Evolutionary conservation across 2,797 vertebrate species (phyloP), one percentile per base, ranked within the genome.

Genomic region (Hapalemur alaotrensis): DNA sequence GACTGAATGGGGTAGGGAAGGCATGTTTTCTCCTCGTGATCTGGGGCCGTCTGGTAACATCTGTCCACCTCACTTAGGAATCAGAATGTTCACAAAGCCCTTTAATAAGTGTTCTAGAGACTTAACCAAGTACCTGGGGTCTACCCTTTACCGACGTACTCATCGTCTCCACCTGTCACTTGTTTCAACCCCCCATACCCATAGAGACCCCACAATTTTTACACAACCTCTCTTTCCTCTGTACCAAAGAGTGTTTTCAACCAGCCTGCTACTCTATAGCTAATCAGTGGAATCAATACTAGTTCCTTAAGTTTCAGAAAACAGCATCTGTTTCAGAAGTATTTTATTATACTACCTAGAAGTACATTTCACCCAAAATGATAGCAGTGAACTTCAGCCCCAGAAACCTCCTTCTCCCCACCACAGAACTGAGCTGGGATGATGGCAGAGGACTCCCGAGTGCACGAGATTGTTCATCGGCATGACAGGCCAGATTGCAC

Each of bases 261-360:
- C 43, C 52, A 91, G 43, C 30, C 61, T 54, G 41, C n/a, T 50
- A 43, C 72, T 70, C 48, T n/a, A 43, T 11, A 70, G 48, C 35
- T 63, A 79, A 89, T 20, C 59, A 43, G 7, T 30, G 54, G 78
- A 63, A 67, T 73, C 83, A 97, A 83, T 48, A 80, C 28, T 13
- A 13, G 35, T 61, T 94, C 57, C 41, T 88, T 76, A 93, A 22
- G 30, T 93, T 93, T 85, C 48, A 50, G 63, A 79, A 96, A 81
- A 81, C 6, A 4, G 28, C 30, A 35, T 76, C 86, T 89, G 14
- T 80, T 85, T 83, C 78, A 35, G 11, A 89, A 89, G 43, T 84
- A 63, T 78, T 90, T 94, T 63, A 73, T 89, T 88, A 32, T 20
- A 50, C n/a, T 50, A 13, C 76, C 10, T 32, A 91, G 85, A 87